Evolutionary conservation across 2,113 vertebrate species (phyloP), one percentile per base, ranked within the genome.

Genomic region (Crotalus horridus): DNA sequence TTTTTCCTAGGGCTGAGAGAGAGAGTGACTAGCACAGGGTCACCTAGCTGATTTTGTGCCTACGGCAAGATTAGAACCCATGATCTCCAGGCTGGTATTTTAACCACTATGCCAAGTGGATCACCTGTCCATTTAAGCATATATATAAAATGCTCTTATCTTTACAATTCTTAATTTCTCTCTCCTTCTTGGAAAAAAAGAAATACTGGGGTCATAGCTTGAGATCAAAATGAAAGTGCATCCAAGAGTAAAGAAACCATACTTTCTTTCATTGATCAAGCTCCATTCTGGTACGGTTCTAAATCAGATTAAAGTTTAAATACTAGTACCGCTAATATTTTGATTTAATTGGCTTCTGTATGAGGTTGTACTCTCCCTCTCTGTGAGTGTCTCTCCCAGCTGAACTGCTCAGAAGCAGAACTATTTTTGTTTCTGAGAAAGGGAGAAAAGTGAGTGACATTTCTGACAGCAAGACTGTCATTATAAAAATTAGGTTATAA

Each of bases 401-500:
- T 86, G 6, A 90, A 61, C 21, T 61, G 46, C 1, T 94, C 95
- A 94, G 61, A 64, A 0, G 59, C 85, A 94, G 91, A 54, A 93
- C 93, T 95, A 90, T 91, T 96, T 85, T 61, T 95, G 11, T 69
- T 93, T 96, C 61, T 89, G 33, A n/a, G 85, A 51, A 91, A 29
- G 12, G 2, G 58, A 53, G 56, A 93, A 55, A 88, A n/a, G 91
- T 88, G 54, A 95, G 48, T 93, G 92, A 39, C 85, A 93, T 85
- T 94, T 92, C 90, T 96, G 94, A 95, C 91, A 96, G 88, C 87
- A 94, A 95, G 89, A 89, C 93, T 96, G 94, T 94, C 0, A 95
- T 96, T 95, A 94, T 93, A 90, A 96, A 96, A 96, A 96, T 96
- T 92, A 96, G 93, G 56, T 94, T 96, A 94, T 95, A 96, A 96